These are phyloP conservation scores for Anthopleura xanthogrammica DNA, from an alignment of 92 coral and sea anemone genomes.

Conservation along the genomic window DNA sequence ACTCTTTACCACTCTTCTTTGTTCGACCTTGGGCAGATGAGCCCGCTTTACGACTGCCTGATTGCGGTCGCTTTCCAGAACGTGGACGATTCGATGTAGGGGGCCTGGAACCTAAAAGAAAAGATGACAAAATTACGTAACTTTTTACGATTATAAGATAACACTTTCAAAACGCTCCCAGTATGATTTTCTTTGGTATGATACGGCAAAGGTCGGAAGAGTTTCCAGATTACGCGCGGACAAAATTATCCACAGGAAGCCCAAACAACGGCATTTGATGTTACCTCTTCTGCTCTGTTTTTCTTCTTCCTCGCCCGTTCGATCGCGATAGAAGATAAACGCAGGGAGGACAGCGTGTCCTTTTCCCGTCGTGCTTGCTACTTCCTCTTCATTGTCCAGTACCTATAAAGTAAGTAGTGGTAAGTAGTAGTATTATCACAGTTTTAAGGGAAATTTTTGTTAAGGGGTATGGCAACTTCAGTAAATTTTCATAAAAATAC, in stretches of 20 bases:
- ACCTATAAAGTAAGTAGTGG: conserved; percentile 48
- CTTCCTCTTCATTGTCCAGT: conserved; percentile 88
- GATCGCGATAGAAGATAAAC: conserved; percentile 84
- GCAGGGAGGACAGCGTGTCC: conserved; percentile 97
- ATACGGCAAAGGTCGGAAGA: no score
- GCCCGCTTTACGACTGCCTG: conserved; percentile 61
- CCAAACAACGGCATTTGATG: not conserved
- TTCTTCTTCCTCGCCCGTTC: conserved; percentile 89
- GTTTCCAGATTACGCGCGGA: no score
- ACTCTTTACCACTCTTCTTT: conserved; percentile 86
- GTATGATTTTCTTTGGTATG: not conserved
- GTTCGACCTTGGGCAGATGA: conserved; percentile 56
- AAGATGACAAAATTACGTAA: not conserved
- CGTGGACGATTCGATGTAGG: conserved; percentile 82
- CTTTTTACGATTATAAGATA: not conserved
- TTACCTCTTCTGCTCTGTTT: conserved; percentile 78
- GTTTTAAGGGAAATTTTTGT: no score
- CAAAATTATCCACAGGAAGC: not conserved
- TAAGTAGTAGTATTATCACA: no score
- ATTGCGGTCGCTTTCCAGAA: conserved; percentile 74
- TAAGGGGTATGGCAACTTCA: no score
- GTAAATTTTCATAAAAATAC: no score
- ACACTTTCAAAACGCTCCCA: not conserved
- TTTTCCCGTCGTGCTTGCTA: conserved; percentile 79
- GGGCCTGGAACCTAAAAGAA: conserved; percentile 70